Conservation (phyloP, 2,888 invertebrate species). For the Leptopterna dolabrata region DNA sequence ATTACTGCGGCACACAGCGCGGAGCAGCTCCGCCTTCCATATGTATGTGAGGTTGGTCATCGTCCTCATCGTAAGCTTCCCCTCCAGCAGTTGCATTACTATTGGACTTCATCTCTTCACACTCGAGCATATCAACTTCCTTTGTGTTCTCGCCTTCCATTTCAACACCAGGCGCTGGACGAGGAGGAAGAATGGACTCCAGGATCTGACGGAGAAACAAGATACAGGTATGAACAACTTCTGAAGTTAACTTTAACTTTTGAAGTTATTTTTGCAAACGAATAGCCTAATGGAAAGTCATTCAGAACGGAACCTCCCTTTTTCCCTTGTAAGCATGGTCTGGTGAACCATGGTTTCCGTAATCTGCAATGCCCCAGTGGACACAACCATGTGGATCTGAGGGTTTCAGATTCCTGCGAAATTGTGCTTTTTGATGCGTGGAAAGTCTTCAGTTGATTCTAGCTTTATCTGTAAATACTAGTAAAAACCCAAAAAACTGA, state of each 20-base stretch:
- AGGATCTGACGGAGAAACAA: slow-evolving; percentile 70
- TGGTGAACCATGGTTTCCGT: too few relatives aligned
- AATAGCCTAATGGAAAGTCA: too few relatives aligned
- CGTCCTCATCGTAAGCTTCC: slow-evolving; percentile 79
- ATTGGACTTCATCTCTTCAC: slow-evolving; percentile 68
- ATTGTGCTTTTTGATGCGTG: too few relatives aligned
- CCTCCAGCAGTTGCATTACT: slow-evolving; percentile 67
- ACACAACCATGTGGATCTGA: too few relatives aligned
- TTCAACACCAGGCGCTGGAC: slow-evolving; percentile 71
- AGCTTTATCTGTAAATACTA: too few relatives aligned
- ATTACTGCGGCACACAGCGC: slow-evolving; percentile 58
- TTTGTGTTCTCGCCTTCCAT: slow-evolving; percentile 82
- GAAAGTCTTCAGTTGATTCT: too few relatives aligned
- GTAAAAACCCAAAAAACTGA: too few relatives aligned
- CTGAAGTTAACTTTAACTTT: not conserved
- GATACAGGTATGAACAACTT: not conserved
- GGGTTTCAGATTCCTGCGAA: too few relatives aligned
- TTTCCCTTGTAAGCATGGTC: too few relatives aligned
- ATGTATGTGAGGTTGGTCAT: slow-evolving; percentile 64
- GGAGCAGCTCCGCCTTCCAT: slow-evolving; percentile 38
- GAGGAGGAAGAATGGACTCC: slow-evolving; percentile 80
- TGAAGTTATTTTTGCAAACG: not conserved
- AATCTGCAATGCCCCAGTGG: too few relatives aligned
- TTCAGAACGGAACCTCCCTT: too few relatives aligned
- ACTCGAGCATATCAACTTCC: slow-evolving; percentile 85